Base-by-base conservation (phyloP, 2,113 vertebrate genomes). In the Eptatretus burgeri region DNA sequence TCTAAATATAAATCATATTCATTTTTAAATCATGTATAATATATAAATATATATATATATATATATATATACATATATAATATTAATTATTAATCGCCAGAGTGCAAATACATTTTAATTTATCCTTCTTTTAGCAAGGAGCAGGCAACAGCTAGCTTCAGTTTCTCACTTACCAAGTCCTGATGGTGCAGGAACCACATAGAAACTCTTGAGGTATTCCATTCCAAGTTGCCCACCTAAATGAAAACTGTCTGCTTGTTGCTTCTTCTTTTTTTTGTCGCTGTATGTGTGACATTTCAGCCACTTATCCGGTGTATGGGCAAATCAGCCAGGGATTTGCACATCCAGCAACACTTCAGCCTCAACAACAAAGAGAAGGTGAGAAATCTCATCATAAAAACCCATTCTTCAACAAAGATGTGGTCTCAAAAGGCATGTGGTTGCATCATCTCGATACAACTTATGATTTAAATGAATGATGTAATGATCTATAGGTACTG, bases 291-390 rank as follows among this genome's bases (percentile, higher is more conserved):
- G 56, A 60, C 13, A 10, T 60, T 60, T 60, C 56, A 60, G 56
- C 56, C n/a, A 60, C 56, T n/a, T 60, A 60, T 20, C 56, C 56
- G 20, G 56, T 60, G n/a, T 60, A 60, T 60, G 56, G 56, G 20
- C 56, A 60, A 60, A 60, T 60, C 56, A 60, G 20, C 56, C 56
- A 60, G 56, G 20, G 56, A n/a, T 60, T 60, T 20, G n/a, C 56
- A 60, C 56, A 60, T 20, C 56, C 56, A 20, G 56, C n/a, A n/a
- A 60, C 56, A 60, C n/a, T 60, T n/a, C 56, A 17, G 56, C 56
- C 56, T 60, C 56, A 60, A 60, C 56, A 60, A 60, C 56, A 60
- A 20, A 60, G 56, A 60, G 56, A 60, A 60, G 56, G 56, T 60
- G 27, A 41, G 27, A 41, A 41, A 41, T 41, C 27, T 41, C 27